A percentile compares a stretch with the other conserved stretches of the same genome.
Conservation (phyloP, 2,888 invertebrate species). For the Folsomia candida region DNA sequence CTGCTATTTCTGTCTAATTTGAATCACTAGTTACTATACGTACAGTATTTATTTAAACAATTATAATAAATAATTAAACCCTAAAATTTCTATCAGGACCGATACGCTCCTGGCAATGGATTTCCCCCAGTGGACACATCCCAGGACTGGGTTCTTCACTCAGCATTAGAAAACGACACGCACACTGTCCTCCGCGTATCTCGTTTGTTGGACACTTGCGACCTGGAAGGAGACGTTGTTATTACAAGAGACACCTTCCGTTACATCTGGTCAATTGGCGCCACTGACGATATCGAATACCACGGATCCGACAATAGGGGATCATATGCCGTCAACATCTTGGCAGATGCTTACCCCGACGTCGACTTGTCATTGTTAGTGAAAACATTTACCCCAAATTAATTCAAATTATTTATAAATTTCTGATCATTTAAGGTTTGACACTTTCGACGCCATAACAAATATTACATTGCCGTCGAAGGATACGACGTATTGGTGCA, state of each 20-base stretch:
- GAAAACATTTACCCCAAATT: no score
- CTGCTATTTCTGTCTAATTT: background rate
- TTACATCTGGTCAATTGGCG: conserved; percentile 5
- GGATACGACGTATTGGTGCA: conserved; percentile 84
- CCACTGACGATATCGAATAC: background rate
- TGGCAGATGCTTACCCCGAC: background rate
- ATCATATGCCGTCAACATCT: background rate
- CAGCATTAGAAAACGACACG: background rate
- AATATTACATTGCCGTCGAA: conserved; percentile 18
- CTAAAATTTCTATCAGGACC: background rate
- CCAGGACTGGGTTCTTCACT: background rate
- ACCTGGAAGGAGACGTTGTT: background rate
- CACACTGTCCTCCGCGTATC: background rate
- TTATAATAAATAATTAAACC: no score
- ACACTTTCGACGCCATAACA: background rate
- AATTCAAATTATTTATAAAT: no score
- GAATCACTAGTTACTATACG: no score
- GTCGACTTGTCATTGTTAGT: background rate
- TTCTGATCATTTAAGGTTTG: background rate
- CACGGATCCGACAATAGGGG: background rate
- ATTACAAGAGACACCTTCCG: background rate
- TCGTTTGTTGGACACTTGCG: background rate
- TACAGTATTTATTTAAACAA: no score
- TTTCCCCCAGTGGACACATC: background rate
- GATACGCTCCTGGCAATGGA: background rate